A percentile compares a stretch with the other conserved stretches of the same genome.
These are phyloP conservation scores for Pandemis heparana DNA, from an alignment of 2,888 invertebrate genomes.

Conservation along the genomic window DNA sequence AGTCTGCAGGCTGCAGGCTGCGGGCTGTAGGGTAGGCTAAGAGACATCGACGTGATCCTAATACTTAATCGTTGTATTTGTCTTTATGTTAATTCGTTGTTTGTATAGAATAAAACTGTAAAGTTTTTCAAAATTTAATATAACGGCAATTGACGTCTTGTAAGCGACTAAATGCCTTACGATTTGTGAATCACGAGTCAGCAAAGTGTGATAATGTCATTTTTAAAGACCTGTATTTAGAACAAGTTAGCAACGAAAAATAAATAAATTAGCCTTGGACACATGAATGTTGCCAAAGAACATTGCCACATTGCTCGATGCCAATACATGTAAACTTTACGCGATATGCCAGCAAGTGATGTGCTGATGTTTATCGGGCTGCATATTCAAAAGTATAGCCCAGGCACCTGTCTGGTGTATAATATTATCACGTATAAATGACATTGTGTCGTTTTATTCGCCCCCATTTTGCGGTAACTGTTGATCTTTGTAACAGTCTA, in stretches of 20 bases:
- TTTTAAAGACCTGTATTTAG: background rate
- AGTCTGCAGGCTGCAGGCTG: no score
- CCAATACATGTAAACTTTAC: conserved; percentile 6
- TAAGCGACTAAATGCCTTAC: background rate
- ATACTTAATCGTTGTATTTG: conserved; percentile 5
- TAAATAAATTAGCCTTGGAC: background rate
- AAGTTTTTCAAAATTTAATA: background rate
- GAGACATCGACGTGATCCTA: conserved; percentile 17
- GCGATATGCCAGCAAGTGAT: background rate
- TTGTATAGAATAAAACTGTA: conserved; percentile 5
- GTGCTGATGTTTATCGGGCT: conserved; percentile 3
- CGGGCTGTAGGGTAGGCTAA: background rate
- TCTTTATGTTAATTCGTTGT: conserved; percentile 1
- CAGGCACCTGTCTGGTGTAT: background rate
- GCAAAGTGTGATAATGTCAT: conserved; percentile 1
- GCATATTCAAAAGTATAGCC: background rate
- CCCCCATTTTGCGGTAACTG: background rate
- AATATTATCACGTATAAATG: background rate
- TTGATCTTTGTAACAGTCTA: conserved; percentile 31
- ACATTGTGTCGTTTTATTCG: background rate
- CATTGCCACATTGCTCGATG: conserved; percentile 28
- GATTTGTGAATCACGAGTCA: background rate
- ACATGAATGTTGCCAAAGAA: conserved; percentile 30
- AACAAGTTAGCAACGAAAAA: background rate
- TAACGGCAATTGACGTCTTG: background rate